Base-by-base conservation (phyloP, 2,888 invertebrate genomes). In the Zhuqinia jingwanae region DNA sequence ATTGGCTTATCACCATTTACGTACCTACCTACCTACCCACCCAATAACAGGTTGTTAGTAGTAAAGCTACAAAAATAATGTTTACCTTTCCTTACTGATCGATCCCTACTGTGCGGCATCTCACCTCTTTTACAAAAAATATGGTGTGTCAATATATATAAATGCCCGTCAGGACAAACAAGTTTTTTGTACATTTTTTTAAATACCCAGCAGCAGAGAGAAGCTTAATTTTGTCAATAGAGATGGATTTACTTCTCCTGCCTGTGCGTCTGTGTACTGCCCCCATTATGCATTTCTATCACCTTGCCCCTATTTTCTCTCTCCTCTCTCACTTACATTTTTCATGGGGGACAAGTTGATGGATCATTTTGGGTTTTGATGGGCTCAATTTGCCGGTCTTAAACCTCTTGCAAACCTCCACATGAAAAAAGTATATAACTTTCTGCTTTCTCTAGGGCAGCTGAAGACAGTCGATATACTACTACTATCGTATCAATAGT, bases 321-420 rank as follows among this genome's bases (percentile, higher is more conserved):
- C 11, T n/a, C 47, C 25, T 22, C 27, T 27, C 50, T 53, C 20
- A 2, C 17, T 17, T 79, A 50, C 63, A 68, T 68, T 68, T 79
- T 79, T 79, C 79, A 79, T 79, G 79, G 68, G 68, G 53, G 68
- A 68, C 68, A 68, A 79, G 65, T 68, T 79, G 68, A 79, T 79
- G 65, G 79, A 79, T 79, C 79, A 68, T 79, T 79, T 79, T 68
- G 22, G 50, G 79, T 30, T 79, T 79, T 79, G 79, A 79, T 79
- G 79, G 79, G 79, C 53, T 68, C 68, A 79, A 79, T 79, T 79
- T 79, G 79, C 30, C 42, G 53, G 53, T 36, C 60, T 25, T 53
- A 27, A 60, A 45, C 25, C 36, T 60, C 60, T 60, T 77, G 45
- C 77, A 78, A 65, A 36, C 53, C 65, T 79, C 79, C 65, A 79